Evolutionary conservation across 2,888 invertebrate species (phyloP).

Genomic region (Tipula unca): DNA sequence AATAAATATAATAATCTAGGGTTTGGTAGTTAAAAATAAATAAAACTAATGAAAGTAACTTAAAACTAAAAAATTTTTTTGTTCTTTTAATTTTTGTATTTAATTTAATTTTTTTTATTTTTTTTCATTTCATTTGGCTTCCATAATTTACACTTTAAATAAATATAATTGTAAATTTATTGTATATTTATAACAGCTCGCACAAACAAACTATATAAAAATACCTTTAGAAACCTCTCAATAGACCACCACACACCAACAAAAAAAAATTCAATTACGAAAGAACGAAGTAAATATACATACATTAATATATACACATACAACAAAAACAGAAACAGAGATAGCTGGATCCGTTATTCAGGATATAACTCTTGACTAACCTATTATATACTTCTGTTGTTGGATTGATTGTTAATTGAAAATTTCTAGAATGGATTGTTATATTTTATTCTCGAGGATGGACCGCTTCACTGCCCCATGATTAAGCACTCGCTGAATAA

Average conservation of each 20-base stretch:
- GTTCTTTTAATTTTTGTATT: background rate
- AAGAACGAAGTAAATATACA: background rate
- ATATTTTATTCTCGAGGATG: background rate
- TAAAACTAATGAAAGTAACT: slow-evolving; percentile 22
- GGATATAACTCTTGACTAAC: background rate
- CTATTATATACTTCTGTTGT: slow-evolving; percentile 14
- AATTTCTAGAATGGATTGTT: background rate
- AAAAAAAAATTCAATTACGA: background rate
- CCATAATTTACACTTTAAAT: background rate
- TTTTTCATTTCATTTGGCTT: background rate
- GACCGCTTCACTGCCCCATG: background rate
- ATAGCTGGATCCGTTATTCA: background rate
- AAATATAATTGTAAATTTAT: background rate
- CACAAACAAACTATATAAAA: background rate
- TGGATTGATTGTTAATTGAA: background rate
- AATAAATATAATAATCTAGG: slow-evolving; percentile 26
- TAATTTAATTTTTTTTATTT: background rate
- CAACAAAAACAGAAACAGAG: background rate
- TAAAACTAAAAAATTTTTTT: background rate
- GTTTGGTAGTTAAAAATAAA: slow-evolving; percentile 25
- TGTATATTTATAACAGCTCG: background rate
- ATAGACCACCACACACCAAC: background rate
- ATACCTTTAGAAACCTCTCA: background rate
- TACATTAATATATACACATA: too few relatives aligned
- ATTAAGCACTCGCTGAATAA: background rate